Conservation (phyloP, 1,140 invertebrate species). For the Pseudachorutes palmiensis region DNA sequence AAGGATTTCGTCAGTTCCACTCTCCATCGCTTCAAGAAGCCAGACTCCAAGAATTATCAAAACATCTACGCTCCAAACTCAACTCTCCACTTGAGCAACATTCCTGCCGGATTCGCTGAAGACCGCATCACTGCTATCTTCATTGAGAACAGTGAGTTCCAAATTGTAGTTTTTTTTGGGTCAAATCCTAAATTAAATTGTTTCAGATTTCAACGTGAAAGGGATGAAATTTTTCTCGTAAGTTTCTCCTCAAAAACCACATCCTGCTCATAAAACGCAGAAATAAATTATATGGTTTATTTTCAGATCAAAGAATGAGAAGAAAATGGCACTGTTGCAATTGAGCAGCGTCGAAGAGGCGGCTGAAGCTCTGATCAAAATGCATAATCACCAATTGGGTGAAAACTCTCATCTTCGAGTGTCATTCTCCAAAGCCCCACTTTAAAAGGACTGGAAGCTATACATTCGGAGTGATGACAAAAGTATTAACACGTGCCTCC, state of each 20-base stretch:
- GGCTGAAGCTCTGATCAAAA: constrained; percentile 90
- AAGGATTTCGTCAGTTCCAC: constrained; percentile 27
- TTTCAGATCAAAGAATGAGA: constrained; percentile 61
- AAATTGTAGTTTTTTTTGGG: background rate
- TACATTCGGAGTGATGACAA: background rate
- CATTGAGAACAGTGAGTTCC: background rate
- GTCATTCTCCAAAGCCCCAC: constrained; percentile 91
- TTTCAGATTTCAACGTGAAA: constrained; percentile 38
- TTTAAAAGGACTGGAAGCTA: constrained; percentile 56
- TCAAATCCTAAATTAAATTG: too few relatives aligned
- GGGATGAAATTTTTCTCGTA: constrained; percentile 44
- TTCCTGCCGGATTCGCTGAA: constrained; percentile 40
- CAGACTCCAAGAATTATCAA: constrained; percentile 98
- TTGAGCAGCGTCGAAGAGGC: constrained; percentile 90
- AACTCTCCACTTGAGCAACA: constrained; percentile 75
- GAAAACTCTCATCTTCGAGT: constrained; percentile 89
- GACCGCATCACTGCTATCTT: constrained; percentile 16
- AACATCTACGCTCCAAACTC: constrained; percentile 94
- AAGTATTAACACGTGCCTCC: background rate
- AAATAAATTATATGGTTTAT: constrained; percentile 23
- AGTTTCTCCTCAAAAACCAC: constrained; percentile 39
- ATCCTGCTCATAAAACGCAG: background rate
- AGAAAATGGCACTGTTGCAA: constrained; percentile 98
- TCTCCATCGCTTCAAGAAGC: constrained; percentile 97
- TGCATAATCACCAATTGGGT: constrained; percentile 91